Percentiles rank a stretch among this genome's conserved stretches.
Evolutionary conservation across 2,113 vertebrate genomes (phyloP).

Genomic region (Progne subis): DNA sequence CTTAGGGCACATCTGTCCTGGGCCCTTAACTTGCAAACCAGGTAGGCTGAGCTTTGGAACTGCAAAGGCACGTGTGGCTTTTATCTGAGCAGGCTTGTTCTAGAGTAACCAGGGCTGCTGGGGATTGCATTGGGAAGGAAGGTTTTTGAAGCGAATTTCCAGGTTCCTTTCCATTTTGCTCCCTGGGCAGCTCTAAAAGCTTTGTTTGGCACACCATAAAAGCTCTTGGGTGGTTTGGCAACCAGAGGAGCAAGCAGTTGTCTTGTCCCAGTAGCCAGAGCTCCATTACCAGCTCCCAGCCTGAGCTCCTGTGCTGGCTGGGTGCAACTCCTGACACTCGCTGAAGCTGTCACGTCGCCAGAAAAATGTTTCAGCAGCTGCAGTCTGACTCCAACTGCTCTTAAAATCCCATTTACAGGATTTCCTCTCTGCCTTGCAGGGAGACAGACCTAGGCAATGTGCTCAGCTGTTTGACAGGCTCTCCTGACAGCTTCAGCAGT

Average conservation of each 20-base stretch:
- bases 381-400: background rate
- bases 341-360: background rate
- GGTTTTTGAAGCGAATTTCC: background rate
- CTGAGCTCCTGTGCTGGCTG: background rate
- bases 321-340: fast-evolving
- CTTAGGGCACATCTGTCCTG: too few species aligned
- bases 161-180: background rate
- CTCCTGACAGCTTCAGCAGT: background rate
- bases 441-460: background rate
- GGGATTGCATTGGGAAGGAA: background rate
- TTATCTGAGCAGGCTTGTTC: background rate
- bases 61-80: background rate
- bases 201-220: background rate
- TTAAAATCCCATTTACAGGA: constrained; percentile 25
- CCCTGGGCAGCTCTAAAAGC: background rate
- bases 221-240: background rate
- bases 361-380: background rate
- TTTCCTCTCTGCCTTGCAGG: background rate
- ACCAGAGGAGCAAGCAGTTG: background rate
- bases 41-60: background rate
- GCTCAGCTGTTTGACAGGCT: background rate
- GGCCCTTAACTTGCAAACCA: background rate
- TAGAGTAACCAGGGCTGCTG: background rate
- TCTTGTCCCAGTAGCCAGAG: background rate
- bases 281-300: background rate